phyloP scores from a whole-genome alignment of 92 coral and sea anemone genomes.

The Nematostella vectensis region DNA sequence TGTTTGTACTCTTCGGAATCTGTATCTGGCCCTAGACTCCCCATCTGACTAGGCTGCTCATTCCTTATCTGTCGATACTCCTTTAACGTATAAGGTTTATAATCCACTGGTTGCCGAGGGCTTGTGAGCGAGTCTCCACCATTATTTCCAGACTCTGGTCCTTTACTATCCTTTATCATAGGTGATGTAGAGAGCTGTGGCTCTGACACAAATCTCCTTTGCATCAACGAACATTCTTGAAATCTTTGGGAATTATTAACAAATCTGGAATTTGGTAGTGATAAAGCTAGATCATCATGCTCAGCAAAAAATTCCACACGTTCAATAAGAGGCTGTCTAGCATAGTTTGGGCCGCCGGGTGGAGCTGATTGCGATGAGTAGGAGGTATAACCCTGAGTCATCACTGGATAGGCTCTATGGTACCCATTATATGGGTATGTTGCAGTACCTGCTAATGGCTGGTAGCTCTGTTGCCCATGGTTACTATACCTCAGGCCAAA shows the following conservation, averaged over 20 bases:
- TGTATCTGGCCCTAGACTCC: constrained; percentile 68
- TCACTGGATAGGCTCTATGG: not conserved
- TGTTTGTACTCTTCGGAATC: constrained; percentile 57
- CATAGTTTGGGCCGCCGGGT: constrained; percentile 32
- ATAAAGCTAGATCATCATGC: constrained; percentile 23
- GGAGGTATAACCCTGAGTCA: constrained; percentile 3
- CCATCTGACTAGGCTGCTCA: constrained; percentile 23
- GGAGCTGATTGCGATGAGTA: constrained; percentile 57
- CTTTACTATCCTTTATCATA: constrained; percentile 5
- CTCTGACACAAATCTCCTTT: constrained; percentile 46
- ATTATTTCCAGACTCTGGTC: constrained; percentile 11
- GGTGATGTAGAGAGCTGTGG: constrained; percentile 33
- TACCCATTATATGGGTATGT: constrained; percentile 12
- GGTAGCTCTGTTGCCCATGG: constrained; percentile 22
- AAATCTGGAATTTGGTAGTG: constrained; percentile 31
- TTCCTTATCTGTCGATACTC: constrained; percentile 52
- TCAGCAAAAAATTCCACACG: constrained; percentile 30
- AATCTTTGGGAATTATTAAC: constrained; percentile 8
- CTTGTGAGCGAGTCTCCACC: constrained; percentile 14
- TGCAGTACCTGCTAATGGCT: constrained; percentile 8
- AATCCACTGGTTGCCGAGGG: constrained; percentile 29
- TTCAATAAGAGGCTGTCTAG: constrained; percentile 27
- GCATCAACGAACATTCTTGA: constrained; percentile 27
- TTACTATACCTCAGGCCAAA: constrained; percentile 33
- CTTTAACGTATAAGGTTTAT: constrained; percentile 62